phyloP scores from a whole-genome alignment of 2,888 invertebrate species.

The Bellardia bayeri region DNA sequence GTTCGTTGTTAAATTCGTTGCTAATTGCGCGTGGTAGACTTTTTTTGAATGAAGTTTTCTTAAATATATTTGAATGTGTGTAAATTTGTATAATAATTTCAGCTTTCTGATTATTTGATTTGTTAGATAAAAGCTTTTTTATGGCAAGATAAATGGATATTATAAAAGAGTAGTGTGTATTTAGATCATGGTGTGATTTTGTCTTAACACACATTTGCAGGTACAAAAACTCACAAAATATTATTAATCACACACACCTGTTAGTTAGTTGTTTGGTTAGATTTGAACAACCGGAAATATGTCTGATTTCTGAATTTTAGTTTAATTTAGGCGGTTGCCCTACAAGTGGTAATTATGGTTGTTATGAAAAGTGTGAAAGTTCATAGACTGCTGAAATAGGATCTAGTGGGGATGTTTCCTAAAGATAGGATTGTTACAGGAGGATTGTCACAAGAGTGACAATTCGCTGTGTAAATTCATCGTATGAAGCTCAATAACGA shows the following conservation, averaged over 20 bases:
- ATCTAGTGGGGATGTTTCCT: too few species aligned
- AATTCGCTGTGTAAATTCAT: too few species aligned
- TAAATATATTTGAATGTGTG: not conserved
- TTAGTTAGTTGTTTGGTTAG: not conserved
- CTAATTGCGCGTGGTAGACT: slow-evolving; percentile 11
- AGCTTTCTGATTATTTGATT: slow-evolving; percentile 13
- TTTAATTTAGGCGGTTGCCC: not conserved
- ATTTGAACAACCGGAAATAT: not conserved
- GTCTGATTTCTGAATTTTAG: not conserved
- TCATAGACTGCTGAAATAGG: too few species aligned
- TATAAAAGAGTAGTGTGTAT: slow-evolving; percentile 3
- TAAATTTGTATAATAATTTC: slow-evolving; percentile 9
- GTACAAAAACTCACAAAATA: not conserved
- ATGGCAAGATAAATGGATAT: slow-evolving; percentile 17
- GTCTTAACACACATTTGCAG: not conserved
- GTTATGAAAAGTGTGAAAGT: not conserved
- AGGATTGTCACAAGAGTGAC: too few species aligned
- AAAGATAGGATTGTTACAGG: too few species aligned
- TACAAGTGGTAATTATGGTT: not conserved
- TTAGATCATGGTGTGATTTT: slow-evolving; percentile 10
- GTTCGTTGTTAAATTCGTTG: slow-evolving; percentile 15
- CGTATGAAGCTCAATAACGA: too few species aligned
- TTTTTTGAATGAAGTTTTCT: not conserved
- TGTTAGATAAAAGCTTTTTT: not conserved
- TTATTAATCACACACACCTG: slow-evolving; percentile 3